Evolutionary conservation across 2,113 vertebrate species (phyloP), one percentile per base, ranked within the genome.

Genomic region (Gopherus flavomarginatus): DNA sequence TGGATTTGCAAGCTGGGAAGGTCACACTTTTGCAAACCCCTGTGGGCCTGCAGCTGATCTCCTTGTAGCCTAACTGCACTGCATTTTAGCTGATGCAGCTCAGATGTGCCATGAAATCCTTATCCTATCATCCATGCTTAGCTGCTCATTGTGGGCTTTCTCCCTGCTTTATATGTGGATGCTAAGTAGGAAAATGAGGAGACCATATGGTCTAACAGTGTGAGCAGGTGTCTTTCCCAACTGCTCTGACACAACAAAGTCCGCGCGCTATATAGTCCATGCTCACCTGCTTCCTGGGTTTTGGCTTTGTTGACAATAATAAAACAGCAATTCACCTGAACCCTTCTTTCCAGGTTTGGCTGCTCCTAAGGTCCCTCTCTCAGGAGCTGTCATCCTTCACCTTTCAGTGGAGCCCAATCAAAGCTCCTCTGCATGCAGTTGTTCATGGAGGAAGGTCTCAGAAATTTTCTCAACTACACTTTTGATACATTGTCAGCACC

Each of bases 101-200:
- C 24, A 35, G 19, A 1, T 0, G 0, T 93, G 27, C 62, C 31
- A 7, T 81, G 72, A 35, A 65, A 35, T 75, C 80, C 21, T 6
- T 52, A 69, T 16, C 8, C 0, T 0, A 81, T 31, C 62, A 69
- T n/a, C 31, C 31, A n/a, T 9, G 62, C 35, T 69, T 69, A 69
- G 16, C 59, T 81, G 49, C 17, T 77, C 82, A 42, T 88, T 31
- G 54, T 87, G 75, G 87, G 35, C 4, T 89, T 12, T 5, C 11
- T 91, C 11, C 29, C 92, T 81, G 8, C 83, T 16, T 85, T 93
- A 93, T 75, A 42, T 88, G n/a, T 3, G 42, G 84, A 92, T 8
- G 5, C 11, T 47, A 24, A 44, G 24, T 77, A 44, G 26, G 11
- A 26, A 77, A 44, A 77, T 77, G 75, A 77, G 38, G 11, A 22